Evolutionary conservation across 1,140 invertebrate genomes (phyloP).

Genomic region (Lepidurus apus): DNA sequence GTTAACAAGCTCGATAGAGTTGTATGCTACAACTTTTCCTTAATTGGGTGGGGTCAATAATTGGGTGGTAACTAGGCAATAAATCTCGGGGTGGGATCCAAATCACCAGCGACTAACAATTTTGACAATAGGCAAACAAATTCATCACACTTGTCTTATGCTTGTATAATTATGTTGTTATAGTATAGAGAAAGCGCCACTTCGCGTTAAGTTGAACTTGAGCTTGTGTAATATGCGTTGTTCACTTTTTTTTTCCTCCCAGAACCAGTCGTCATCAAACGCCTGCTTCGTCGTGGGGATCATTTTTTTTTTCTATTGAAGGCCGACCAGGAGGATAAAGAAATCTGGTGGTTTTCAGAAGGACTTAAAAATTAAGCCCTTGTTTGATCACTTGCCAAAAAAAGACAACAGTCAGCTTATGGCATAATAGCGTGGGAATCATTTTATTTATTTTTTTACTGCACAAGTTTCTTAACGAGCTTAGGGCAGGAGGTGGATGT

Average conservation of each 20-base stretch:
- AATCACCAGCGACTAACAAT: constrained; percentile 3
- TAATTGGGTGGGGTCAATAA: constrained; percentile 14
- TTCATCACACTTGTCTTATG: background rate
- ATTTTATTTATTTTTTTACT: background rate
- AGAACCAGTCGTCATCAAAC: background rate
- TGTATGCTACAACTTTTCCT: background rate
- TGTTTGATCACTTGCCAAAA: background rate
- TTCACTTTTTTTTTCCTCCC: background rate
- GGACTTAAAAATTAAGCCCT: background rate
- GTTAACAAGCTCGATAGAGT: background rate
- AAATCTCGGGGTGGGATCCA: background rate
- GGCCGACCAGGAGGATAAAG: background rate
- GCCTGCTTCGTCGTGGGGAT: background rate
- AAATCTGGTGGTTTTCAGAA: background rate
- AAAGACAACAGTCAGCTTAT: background rate
- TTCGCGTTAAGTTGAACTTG: background rate
- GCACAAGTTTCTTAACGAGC: background rate
- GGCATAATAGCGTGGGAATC: background rate
- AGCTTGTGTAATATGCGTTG: background rate
- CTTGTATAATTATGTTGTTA: background rate
- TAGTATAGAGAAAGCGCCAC: background rate
- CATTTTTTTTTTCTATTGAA: background rate
- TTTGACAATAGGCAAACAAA: constrained; percentile 19
- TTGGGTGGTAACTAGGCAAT: background rate
- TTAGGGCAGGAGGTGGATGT: background rate